Evolutionary conservation across 64 coral and sea anemone genomes (phyloP).

Genomic region (Pocillopora damicornis): DNA sequence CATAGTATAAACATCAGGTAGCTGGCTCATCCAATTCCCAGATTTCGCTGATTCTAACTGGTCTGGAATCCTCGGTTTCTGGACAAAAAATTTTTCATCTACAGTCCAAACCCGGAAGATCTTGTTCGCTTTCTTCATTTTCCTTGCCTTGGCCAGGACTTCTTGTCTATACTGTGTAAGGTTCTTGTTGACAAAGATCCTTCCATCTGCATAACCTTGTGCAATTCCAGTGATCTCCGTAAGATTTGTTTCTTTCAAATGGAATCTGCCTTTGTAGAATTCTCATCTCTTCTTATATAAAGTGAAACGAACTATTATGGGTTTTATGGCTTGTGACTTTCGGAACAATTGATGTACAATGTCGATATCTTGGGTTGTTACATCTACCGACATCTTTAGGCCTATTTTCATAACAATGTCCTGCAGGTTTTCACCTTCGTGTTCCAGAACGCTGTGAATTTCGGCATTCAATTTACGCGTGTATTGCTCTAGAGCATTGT

Average conservation of each 20-base stretch:
- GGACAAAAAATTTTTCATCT: background rate
- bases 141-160: background rate
- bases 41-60: no score
- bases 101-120: background rate
- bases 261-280: conserved; percentile 5
- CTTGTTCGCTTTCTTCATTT: background rate
- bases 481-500: background rate
- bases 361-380: background rate
- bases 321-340: background rate
- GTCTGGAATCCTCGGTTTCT: no score
- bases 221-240: background rate
- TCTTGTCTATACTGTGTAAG: background rate
- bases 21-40: no score
- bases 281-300: background rate
- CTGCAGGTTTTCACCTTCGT: background rate
- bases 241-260: background rate
- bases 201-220: background rate
- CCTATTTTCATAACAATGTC: background rate
- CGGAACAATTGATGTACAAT: background rate
- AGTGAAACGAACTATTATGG: no score
- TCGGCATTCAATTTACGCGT: background rate
- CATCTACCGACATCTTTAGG: background rate
- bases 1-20: no score
- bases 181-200: no score
- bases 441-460: background rate